phyloP scores from a whole-genome alignment of 1,140 invertebrate species.

The Asobara japonica region DNA sequence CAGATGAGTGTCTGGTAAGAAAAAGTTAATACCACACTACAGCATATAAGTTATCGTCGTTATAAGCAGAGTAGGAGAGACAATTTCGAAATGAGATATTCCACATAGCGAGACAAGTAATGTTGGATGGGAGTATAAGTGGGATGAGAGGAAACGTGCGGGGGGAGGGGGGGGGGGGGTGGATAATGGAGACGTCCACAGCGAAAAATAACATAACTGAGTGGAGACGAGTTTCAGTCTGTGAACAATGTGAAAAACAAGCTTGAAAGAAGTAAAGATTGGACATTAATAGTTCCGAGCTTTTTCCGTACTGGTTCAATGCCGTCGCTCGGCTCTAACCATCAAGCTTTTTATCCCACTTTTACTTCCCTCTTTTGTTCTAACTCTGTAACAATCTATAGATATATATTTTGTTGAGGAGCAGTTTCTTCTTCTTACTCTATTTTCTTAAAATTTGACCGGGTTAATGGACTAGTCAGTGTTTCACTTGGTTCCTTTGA shows the following conservation, averaged over 20 bases:
- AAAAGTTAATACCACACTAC: slow-evolving; percentile 56
- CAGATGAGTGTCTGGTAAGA: slow-evolving; percentile 1
- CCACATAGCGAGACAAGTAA: not conserved
- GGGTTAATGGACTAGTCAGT: slow-evolving; percentile 12
- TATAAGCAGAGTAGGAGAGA: slow-evolving; percentile 44
- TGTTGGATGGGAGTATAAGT: slow-evolving; percentile 6
- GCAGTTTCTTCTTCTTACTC: not conserved
- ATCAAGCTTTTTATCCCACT: slow-evolving; percentile 6
- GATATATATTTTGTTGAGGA: not conserved
- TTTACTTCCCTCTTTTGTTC: slow-evolving; percentile 20
- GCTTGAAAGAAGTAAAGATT: slow-evolving; percentile 47
- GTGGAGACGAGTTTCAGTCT: slow-evolving; percentile 20
- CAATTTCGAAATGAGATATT: slow-evolving; percentile 47
- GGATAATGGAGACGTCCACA: slow-evolving; percentile 54
- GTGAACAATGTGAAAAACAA: slow-evolving; percentile 13
- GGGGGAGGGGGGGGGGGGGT: slow-evolving; percentile 31
- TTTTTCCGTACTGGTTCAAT: slow-evolving; percentile 43
- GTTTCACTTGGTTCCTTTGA: no score
- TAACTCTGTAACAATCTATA: not conserved
- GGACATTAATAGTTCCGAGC: slow-evolving; percentile 52
- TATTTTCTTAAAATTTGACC: slow-evolving; percentile 5
- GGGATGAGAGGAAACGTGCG: slow-evolving; percentile 44
- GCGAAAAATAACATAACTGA: slow-evolving; percentile 57
- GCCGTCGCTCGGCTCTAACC: slow-evolving; percentile 28
- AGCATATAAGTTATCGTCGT: slow-evolving; percentile 50